A percentile compares a stretch with the other conserved stretches of the same genome.
Conservation (phyloP, 2,888 invertebrate genomes). For the Tricholauxania praeusta region DNA sequence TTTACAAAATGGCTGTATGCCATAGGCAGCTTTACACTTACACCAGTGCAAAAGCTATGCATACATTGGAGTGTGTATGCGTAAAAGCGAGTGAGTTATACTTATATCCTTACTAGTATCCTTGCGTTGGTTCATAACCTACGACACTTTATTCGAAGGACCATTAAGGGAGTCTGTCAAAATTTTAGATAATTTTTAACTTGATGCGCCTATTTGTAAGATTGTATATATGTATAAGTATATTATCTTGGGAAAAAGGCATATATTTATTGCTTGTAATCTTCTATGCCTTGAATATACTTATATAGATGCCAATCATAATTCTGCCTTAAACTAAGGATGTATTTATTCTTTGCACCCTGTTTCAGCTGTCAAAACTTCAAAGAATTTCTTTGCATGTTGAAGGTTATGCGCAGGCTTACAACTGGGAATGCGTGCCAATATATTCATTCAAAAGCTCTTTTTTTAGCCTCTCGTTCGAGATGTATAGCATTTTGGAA, state of each 20-base stretch:
- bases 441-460: slow-evolving; percentile 34
- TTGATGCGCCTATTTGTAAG: too few species aligned
- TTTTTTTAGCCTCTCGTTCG: neutral
- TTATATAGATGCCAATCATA: too few species aligned
- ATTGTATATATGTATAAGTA: too few species aligned
- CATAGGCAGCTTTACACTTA: slow-evolving; percentile 25
- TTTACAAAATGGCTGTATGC: slow-evolving; percentile 29
- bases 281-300: too few species aligned
- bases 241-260: too few species aligned
- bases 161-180: too few species aligned
- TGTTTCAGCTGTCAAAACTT: slow-evolving; percentile 20
- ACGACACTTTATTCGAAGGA: slow-evolving; percentile 19
- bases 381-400: neutral
- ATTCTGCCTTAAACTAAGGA: too few species aligned
- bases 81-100: neutral
- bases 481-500: slow-evolving; percentile 2
- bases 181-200: too few species aligned
- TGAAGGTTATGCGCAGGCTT: slow-evolving; percentile 22
- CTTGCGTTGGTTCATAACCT: slow-evolving; percentile 25
- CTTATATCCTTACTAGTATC: too few species aligned
- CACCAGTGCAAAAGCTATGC: neutral
- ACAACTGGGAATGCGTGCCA: slow-evolving; percentile 25
- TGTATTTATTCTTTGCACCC: neutral
- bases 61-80: neutral
- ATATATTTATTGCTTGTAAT: too few species aligned